These are phyloP conservation scores for Orientallactaga bullata DNA, from an alignment of 2,113 vertebrate genomes.

Conservation along the genomic window DNA sequence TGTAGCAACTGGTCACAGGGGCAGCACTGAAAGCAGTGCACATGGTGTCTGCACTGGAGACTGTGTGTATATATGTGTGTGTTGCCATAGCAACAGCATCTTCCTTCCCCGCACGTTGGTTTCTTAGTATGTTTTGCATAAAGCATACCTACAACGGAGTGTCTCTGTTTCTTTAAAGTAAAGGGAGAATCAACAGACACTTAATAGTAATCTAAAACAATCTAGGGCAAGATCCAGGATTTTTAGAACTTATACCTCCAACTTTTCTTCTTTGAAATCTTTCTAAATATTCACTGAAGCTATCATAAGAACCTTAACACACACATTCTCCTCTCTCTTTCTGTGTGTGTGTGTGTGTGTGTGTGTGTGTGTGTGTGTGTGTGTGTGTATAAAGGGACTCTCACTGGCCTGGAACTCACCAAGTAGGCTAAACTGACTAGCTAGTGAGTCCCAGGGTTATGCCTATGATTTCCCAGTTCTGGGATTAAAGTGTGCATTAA, in stretches of 20 bases:
- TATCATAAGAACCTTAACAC: neutral
- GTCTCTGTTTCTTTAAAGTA: neutral
- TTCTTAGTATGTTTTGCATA: neutral
- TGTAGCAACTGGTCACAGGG: neutral
- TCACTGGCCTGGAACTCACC: no score
- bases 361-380: no score
- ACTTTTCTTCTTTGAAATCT: neutral
- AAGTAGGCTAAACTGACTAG: no score
- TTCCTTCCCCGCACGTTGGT: no score
- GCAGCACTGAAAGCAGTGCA: neutral
- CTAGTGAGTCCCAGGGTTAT: no score
- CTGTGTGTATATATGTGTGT: neutral
- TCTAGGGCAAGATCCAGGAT: neutral
- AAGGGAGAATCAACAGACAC: neutral
- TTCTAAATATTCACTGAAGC: neutral
- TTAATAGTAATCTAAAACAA: neutral
- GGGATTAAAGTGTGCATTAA: no score
- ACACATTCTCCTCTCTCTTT: no score
- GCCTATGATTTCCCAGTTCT: no score
- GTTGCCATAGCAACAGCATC: no score
- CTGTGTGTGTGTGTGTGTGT: no score
- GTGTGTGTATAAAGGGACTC: no score
- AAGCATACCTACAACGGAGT: neutral
- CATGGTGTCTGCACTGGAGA: neutral
- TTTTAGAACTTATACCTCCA: neutral